These are phyloP conservation scores for Leiothrix lutea DNA, from an alignment of 2,113 vertebrate species.

Conservation along the genomic window DNA sequence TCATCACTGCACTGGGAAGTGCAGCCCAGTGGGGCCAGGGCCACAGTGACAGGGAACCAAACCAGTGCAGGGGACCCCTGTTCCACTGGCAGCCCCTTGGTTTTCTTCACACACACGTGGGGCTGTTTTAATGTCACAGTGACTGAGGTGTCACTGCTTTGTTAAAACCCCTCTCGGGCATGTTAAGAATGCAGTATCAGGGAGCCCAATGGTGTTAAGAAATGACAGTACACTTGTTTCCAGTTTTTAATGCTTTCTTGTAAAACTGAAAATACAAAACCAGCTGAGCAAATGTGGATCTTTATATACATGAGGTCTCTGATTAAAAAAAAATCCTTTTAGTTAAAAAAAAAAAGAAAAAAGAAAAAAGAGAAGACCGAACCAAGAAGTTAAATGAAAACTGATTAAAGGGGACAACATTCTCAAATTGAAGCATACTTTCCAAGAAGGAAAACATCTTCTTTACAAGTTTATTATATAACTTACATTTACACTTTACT, in stretches of 20 bases:
- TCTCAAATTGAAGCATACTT: constrained; percentile 55
- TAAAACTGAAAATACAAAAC: constrained; percentile 84
- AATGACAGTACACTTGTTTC: constrained; percentile 62
- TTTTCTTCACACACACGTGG: not conserved
- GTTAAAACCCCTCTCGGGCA: not conserved
- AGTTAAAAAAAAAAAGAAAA: constrained; percentile 2
- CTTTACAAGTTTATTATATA: constrained; percentile 73
- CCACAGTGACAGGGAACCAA: not conserved
- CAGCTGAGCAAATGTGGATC: constrained; percentile 66
- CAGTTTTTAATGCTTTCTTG: constrained; percentile 85
- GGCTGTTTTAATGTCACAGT: not conserved
- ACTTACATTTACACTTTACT: constrained; percentile 73
- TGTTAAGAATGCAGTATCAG: not conserved
- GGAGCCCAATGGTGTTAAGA: not conserved
- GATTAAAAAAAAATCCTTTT: constrained; percentile 65
- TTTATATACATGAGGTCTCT: constrained; percentile 84
- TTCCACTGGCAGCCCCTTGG: not conserved
- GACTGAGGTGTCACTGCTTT: not conserved
- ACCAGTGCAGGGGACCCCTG: not conserved
- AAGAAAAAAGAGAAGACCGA: not conserved
- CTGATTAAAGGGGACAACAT: constrained; percentile 52
- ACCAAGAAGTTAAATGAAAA: constrained; percentile 44
- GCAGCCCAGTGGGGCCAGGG: not conserved
- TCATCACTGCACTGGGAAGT: not conserved
- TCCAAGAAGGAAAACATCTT: constrained; percentile 9